phyloP scores from a whole-genome alignment of 23 tunicate species.

The Clavelina lepadiformis region DNA sequence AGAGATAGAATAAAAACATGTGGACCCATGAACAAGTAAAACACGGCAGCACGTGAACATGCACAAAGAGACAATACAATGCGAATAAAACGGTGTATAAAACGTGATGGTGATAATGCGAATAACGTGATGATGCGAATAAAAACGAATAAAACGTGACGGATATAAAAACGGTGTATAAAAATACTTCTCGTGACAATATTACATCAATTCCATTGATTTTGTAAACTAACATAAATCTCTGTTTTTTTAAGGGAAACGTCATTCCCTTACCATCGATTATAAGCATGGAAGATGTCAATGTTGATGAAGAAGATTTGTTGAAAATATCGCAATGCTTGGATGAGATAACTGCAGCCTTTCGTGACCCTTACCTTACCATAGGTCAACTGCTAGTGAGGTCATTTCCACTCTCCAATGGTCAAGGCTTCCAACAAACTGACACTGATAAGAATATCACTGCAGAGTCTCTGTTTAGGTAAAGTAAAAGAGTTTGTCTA shows the following conservation, averaged over 20 bases:
- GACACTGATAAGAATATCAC: neutral
- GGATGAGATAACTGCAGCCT: slow-evolving; percentile 35
- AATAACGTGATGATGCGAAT: no score
- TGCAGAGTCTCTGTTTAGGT: slow-evolving; percentile 5
- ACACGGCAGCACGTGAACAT: no score
- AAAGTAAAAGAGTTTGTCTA: no score
- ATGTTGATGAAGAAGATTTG: slow-evolving; percentile 32
- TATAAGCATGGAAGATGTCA: slow-evolving; percentile 23
- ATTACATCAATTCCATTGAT: neutral
- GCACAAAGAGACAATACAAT: no score
- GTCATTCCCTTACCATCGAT: slow-evolving; percentile 38
- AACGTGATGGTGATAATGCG: no score
- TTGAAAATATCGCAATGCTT: slow-evolving; percentile 28
- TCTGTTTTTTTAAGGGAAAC: neutral
- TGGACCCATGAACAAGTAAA: no score
- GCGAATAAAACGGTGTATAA: no score
- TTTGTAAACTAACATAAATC: no score
- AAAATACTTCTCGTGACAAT: neutral
- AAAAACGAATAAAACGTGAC: no score
- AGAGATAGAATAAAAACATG: no score
- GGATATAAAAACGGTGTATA: no score
- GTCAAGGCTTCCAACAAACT: neutral
- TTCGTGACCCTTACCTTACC: slow-evolving; percentile 24
- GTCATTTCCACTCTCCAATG: slow-evolving; percentile 42
- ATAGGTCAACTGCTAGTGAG: slow-evolving; percentile 47